A percentile compares a stretch with the other conserved stretches of the same genome.
Evolutionary conservation across 1,140 invertebrate genomes (phyloP).

Genomic region (Halictus rubicundus): DNA sequence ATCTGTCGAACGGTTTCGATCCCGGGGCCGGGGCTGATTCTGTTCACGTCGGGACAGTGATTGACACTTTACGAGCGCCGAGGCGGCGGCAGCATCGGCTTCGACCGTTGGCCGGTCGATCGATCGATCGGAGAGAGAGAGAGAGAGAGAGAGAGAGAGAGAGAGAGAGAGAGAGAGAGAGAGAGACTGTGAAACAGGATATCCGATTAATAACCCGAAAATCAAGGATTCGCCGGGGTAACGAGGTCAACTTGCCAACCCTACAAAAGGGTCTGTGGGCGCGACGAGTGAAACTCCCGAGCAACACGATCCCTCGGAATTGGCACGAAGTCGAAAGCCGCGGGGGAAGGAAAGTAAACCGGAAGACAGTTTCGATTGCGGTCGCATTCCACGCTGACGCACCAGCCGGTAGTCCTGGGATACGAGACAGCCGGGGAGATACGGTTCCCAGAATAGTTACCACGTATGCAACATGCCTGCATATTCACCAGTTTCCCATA

Average conservation of each 20-base stretch:
- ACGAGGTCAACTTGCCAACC: too few species aligned
- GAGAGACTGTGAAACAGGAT: too few species aligned
- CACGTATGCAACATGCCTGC: slow-evolving; percentile 43
- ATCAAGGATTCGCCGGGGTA: background rate
- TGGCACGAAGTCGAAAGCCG: slow-evolving; percentile 7
- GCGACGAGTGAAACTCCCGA: too few species aligned
- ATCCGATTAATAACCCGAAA: slow-evolving; percentile 32
- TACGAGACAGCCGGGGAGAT: slow-evolving; percentile 45
- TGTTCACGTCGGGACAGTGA: slow-evolving; percentile 35
- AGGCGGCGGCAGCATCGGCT: background rate
- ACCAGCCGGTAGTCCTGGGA: slow-evolving; percentile 13
- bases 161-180: too few species aligned
- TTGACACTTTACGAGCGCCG: slow-evolving; percentile 34
- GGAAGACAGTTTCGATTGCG: slow-evolving; percentile 35
- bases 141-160: too few species aligned
- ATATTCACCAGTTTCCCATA: slow-evolving; percentile 46
- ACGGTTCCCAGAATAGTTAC: slow-evolving; percentile 40
- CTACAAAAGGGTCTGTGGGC: too few species aligned
- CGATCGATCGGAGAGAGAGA: slow-evolving; percentile 1
- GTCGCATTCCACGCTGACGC: slow-evolving; percentile 41
- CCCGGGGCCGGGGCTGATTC: background rate
- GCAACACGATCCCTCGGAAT: too few species aligned
- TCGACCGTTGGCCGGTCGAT: background rate
- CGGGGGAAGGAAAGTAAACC: slow-evolving; percentile 25
- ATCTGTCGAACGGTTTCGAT: slow-evolving; percentile 34